phyloP scores from a whole-genome alignment of 2,113 vertebrate species.

The Centrocercus urophasianus region DNA sequence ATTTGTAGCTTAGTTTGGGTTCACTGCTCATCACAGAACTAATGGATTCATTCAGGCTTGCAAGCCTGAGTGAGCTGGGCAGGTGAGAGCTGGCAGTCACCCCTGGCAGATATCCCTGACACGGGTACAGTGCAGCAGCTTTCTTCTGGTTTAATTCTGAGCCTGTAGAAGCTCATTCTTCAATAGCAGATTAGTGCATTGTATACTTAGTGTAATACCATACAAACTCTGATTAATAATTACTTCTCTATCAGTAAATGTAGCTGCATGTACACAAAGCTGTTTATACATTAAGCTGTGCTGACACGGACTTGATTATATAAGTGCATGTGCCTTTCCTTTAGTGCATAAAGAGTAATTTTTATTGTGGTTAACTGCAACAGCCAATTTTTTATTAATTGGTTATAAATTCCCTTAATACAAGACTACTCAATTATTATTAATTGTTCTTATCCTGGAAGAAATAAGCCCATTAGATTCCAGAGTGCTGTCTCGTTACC shows the following conservation, averaged over 20 bases:
- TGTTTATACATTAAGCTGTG: neutral
- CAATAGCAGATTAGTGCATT: neutral
- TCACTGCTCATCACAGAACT: constrained; percentile 47
- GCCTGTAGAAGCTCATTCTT: neutral
- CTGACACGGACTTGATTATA: neutral
- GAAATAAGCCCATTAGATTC: neutral
- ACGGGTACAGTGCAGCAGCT: neutral
- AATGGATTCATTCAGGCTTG: constrained; percentile 38
- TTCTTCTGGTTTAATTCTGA: neutral
- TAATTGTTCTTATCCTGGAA: neutral
- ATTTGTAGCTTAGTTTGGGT: constrained; percentile 43
- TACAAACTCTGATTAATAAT: neutral
- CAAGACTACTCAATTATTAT: neutral
- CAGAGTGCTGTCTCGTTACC: neutral
- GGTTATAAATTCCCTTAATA: constrained; percentile 14
- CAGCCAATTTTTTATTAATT: constrained; percentile 11
- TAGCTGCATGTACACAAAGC: neutral
- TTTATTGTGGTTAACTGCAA: constrained; percentile 12
- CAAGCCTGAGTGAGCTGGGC: constrained; percentile 38
- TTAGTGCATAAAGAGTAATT: neutral
- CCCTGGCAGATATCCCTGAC: constrained; percentile 23
- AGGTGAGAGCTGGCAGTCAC: constrained; percentile 49
- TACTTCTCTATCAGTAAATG: neutral
- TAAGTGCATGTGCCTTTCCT: neutral
- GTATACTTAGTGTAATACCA: neutral